These are phyloP conservation scores for Gavialis gangeticus DNA, from an alignment of 2,113 vertebrate species.

Conservation along the genomic window DNA sequence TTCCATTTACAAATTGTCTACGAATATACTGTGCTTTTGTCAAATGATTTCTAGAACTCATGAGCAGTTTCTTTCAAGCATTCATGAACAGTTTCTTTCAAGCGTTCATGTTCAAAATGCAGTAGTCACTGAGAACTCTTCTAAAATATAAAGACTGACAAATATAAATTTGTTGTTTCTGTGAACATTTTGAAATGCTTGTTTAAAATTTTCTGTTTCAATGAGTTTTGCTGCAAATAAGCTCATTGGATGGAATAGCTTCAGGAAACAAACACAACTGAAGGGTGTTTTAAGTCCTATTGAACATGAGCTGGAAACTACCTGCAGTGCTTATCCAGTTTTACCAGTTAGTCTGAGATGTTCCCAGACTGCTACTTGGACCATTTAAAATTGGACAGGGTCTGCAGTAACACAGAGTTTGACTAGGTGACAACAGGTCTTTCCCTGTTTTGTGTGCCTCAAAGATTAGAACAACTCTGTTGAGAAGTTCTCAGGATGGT, in stretches of 20 bases:
- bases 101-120: not conserved
- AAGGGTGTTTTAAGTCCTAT: not conserved
- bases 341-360: not conserved
- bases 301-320: not conserved
- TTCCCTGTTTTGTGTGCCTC: not conserved
- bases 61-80: not conserved
- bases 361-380: not conserved
- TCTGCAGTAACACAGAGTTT: not conserved
- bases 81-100: not conserved
- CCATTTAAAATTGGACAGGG: not conserved
- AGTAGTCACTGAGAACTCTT: not conserved
- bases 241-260: not conserved
- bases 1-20: conserved; percentile 25
- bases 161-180: not conserved
- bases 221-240: not conserved
- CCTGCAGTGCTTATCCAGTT: not conserved
- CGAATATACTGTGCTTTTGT: not conserved
- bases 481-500: not conserved
- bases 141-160: rapidly evolving
- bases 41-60: not conserved
- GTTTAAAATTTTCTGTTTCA: not conserved
- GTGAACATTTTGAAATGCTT: not conserved
- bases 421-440: rapidly evolving
- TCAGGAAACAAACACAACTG: not conserved
- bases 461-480: not conserved